Percentiles rank a stretch among this genome's conserved stretches.
These are phyloP conservation scores for Opisthograptis luteolata DNA, from an alignment of 2,888 invertebrate genomes.

Conservation along the genomic window DNA sequence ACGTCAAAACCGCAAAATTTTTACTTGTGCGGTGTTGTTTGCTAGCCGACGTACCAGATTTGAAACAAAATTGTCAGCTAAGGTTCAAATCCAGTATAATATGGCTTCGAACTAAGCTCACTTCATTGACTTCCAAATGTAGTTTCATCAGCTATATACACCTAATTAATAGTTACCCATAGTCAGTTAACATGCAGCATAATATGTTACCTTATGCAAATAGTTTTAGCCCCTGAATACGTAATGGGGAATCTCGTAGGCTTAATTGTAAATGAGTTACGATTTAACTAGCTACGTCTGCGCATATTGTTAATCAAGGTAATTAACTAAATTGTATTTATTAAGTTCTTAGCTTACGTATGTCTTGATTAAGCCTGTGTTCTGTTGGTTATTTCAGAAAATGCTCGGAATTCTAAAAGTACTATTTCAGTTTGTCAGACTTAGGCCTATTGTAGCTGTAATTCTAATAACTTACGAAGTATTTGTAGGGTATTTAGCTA, in stretches of 20 bases:
- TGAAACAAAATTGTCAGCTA: too few relatives aligned
- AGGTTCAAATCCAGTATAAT: background rate
- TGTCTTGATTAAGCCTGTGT: too few relatives aligned
- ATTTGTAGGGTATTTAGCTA: too few relatives aligned
- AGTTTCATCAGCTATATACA: slow-evolving; percentile 9
- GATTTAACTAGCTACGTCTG: slow-evolving; percentile 21
- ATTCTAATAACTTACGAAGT: too few relatives aligned
- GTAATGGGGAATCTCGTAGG: slow-evolving; percentile 24
- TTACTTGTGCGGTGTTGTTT: too few relatives aligned
- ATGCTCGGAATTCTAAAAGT: too few relatives aligned
- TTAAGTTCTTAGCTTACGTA: background rate
- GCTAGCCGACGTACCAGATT: too few relatives aligned
- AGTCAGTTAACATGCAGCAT: slow-evolving; percentile 24
- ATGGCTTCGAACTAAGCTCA: background rate
- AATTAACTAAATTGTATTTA: too few relatives aligned
- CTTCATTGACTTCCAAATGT: slow-evolving; percentile 23
- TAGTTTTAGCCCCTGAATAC: slow-evolving; percentile 33
- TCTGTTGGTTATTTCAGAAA: too few relatives aligned
- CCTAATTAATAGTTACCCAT: slow-evolving; percentile 11
- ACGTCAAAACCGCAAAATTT: too few relatives aligned
- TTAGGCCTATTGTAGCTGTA: too few relatives aligned
- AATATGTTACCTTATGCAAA: slow-evolving; percentile 33
- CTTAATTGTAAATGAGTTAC: slow-evolving; percentile 30
- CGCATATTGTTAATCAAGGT: slow-evolving; percentile 20
- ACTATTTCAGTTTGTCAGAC: too few relatives aligned